Conservation (phyloP, 2,888 invertebrate genomes). For the Lathronympha strigana region DNA sequence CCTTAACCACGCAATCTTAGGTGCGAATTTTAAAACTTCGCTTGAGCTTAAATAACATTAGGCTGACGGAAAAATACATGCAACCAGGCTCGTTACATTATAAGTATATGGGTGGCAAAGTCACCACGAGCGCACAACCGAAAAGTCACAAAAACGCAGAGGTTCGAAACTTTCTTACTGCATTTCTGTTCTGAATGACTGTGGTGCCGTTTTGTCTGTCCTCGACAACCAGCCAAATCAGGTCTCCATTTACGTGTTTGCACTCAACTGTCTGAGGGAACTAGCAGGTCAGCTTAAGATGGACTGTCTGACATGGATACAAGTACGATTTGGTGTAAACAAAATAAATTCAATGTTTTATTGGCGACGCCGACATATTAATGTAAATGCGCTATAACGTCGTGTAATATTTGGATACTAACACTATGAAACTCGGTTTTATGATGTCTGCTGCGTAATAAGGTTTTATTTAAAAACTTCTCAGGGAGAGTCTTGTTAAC, state of each 20-base stretch:
- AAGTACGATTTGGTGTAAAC: slow-evolving; percentile 52
- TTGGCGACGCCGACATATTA: slow-evolving; percentile 42
- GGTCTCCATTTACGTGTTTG: slow-evolving; percentile 41
- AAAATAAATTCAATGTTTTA: slow-evolving; percentile 54
- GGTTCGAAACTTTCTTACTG: slow-evolving; percentile 14
- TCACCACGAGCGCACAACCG: neutral
- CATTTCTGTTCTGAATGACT: neutral
- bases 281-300: slow-evolving; percentile 29
- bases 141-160: slow-evolving; percentile 3
- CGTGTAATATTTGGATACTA: slow-evolving; percentile 35
- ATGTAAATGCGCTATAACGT: slow-evolving; percentile 47
- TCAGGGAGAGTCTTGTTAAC: neutral
- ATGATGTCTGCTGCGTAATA: slow-evolving; percentile 22
- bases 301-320: slow-evolving; percentile 40
- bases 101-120: slow-evolving; percentile 24
- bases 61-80: slow-evolving; percentile 33
- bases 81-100: slow-evolving; percentile 23
- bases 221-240: slow-evolving; percentile 24
- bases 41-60: slow-evolving; percentile 26
- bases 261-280: slow-evolving; percentile 1
- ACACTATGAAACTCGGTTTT: slow-evolving; percentile 29
- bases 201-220: slow-evolving; percentile 50
- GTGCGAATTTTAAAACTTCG: slow-evolving; percentile 6
- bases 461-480: slow-evolving; percentile 18
- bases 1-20: neutral